phyloP scores from a whole-genome alignment of 2,888 invertebrate genomes.

The Eupelmus urozonus region DNA sequence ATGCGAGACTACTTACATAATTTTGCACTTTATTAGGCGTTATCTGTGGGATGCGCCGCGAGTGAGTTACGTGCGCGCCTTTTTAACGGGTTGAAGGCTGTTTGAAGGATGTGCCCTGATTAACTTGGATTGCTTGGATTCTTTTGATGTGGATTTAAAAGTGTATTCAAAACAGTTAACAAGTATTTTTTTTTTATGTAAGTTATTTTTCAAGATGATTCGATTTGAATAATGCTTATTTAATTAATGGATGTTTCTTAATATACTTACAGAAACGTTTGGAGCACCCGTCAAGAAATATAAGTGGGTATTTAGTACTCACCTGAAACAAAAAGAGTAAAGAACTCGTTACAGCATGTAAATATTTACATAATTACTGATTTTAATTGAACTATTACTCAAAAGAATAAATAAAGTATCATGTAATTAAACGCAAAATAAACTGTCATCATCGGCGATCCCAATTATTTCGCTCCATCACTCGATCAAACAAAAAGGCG shows the following conservation, averaged over 20 bases:
- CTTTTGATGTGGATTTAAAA: background rate
- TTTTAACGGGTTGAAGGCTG: constrained; percentile 30
- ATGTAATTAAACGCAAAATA: constrained; percentile 9
- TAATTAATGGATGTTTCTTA: too few relatives aligned
- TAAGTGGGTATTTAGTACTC: constrained; percentile 2
- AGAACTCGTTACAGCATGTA: background rate
- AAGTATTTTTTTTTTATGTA: too few relatives aligned
- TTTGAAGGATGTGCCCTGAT: constrained; percentile 34
- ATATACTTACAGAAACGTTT: too few relatives aligned
- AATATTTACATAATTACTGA: too few relatives aligned
- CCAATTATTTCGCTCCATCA: background rate
- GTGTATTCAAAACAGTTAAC: too few relatives aligned
- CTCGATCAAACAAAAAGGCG: constrained; percentile 11
- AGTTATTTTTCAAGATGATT: too few relatives aligned
- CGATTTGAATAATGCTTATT: too few relatives aligned
- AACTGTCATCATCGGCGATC: background rate
- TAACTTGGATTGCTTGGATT: constrained; percentile 25
- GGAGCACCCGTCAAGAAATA: background rate
- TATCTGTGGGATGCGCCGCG: constrained; percentile 15
- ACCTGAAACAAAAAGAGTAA: constrained; percentile 49
- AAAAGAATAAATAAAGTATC: too few relatives aligned
- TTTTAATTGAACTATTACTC: too few relatives aligned
- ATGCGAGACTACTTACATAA: constrained; percentile 37
- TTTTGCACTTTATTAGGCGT: constrained; percentile 39
- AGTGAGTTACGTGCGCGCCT: background rate